Base-by-base conservation (phyloP, 2,888 invertebrate species). In the Hemicrepidius hirtus region DNA sequence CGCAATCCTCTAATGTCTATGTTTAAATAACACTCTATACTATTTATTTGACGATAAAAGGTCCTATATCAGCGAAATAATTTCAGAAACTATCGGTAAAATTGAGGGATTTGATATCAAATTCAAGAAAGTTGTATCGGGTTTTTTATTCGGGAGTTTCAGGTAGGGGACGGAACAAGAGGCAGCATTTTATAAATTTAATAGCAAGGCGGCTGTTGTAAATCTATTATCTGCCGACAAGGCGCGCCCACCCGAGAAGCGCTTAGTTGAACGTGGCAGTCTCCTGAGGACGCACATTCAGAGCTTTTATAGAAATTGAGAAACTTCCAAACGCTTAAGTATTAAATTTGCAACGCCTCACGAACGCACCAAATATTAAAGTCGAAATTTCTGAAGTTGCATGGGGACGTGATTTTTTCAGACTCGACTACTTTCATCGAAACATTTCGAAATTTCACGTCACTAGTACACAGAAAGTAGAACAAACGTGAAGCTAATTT, bases 191-290 rank as follows among this genome's bases (percentile, higher is more conserved):
- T 70, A 70, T 71, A 65, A 66, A 66, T 71, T 66, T 71, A 66
- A 71, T 71, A 66, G 71, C 50, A 37, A 50, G 66, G 65, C 28
- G 66, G 60, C 65, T 60, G 66, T 60, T 71, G 66, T 71, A 71
- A 71, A 71, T 71, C 71, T 71, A 71, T 71, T 71, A 71, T 71
- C 71, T 66, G 71, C 71, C 71, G 66, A 71, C 71, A 66, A 60
- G 66, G 65, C 57, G 66, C 66, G 65, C 63, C 71, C 66, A 66
- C 60, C 65, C 71, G 66, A 66, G 66, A 71, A 71, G 60, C 59
- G 53, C 64, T 66, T 66, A 65, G 70, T 69, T 59, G 65, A 71
- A 71, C 71, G 66, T 71, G 60, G 71, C 66, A 66, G 66, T 66
- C 66, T 71, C 71, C 28, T 35, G 66, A 71, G 71, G 63, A 66